These are phyloP conservation scores for Drosophila burlai DNA, from an alignment of 1,140 invertebrate species.

Conservation along the genomic window DNA sequence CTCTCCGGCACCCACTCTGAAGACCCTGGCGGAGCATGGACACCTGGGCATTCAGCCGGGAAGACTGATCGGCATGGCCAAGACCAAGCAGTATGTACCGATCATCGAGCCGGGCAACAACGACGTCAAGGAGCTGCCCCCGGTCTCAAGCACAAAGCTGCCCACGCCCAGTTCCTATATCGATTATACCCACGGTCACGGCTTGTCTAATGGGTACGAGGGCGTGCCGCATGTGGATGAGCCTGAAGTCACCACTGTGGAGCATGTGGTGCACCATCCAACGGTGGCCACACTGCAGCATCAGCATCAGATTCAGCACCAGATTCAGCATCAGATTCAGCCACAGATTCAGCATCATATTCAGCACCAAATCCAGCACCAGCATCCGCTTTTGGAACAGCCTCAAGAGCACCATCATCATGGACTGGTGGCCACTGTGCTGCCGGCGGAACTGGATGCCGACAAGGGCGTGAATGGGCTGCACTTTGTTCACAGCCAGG, in stretches of 20 bases:
- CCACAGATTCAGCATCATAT: conserved; percentile 9
- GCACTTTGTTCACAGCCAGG: conserved; percentile 49
- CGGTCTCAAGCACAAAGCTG: conserved; percentile 29
- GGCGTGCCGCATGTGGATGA: conserved; percentile 47
- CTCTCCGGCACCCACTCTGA: conserved; percentile 4
- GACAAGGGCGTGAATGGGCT: conserved; percentile 48
- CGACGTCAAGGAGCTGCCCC: conserved; percentile 55
- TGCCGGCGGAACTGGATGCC: conserved; percentile 53
- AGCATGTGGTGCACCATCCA: conserved; percentile 73
- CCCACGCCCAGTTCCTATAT: conserved; percentile 70
- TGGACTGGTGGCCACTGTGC: conserved; percentile 42
- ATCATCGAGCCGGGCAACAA: conserved; percentile 74
- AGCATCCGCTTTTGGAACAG: conserved; percentile 6
- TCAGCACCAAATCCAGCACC: conserved; percentile 12
- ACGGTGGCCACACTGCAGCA: conserved; percentile 31
- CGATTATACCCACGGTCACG: conserved; percentile 67
- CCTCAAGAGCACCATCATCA: conserved; percentile 15
- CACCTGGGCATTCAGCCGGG: conserved; percentile 62
- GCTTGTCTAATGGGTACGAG: conserved; percentile 74
- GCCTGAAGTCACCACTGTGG: conserved; percentile 44
- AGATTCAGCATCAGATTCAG: conserved; percentile 1
- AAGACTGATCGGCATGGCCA: conserved; percentile 71
- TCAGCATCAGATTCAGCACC: background rate
- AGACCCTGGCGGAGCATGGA: conserved; percentile 38
- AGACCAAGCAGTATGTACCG: conserved; percentile 78